Base-by-base conservation (phyloP, 2,888 invertebrate genomes). In the Diarsia rubi region DNA sequence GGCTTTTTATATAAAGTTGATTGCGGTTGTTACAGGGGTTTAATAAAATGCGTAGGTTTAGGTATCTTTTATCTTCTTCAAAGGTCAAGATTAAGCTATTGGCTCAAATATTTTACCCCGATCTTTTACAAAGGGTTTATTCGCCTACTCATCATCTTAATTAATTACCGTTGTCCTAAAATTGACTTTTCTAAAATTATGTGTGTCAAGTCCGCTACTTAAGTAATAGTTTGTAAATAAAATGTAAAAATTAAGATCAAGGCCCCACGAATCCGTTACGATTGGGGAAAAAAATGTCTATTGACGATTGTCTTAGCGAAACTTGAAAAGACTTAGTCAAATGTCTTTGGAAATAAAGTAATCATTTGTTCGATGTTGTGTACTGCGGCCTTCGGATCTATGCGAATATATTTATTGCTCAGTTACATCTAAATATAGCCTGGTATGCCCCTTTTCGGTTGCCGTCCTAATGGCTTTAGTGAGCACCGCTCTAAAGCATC, bases 181-280 rank as follows among this genome's bases (percentile, higher is more conserved):
- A 44, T 52, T 42, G 27, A 44, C 21, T n/a, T n/a, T 44, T 24
- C 6, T n/a, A 65, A 72, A 65, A 65, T 54, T 14, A 72, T 27
- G 47, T 74, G 37, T 76, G 76, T 71, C 78, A 71, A 77, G 76
- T 57, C 52, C 27, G 12, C 19, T 24, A 62, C 62, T 79, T 68
- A 75, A 63, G 76, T 73, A 76, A 82, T 45, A 63, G 52, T 70
- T 27, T 49, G 64, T 44, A 60, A 83, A 75, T 70, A 71, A n/a
- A 75, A 57, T 66, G 37, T 54, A 62, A 62, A 77, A 70, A 80
- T 82, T 82, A 80, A 82, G 83, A 83, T 77, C 82, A 82, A 83
- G 83, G 82, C 76, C 31, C 31, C 27, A 6, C 47, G 60, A 68
- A 73, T 64, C 57, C n/a, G 70, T 70, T 83, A 63, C 68, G 45